These are phyloP conservation scores for Helarctos malayanus DNA, from an alignment of 2,797 vertebrate genomes.

Conservation along the genomic window DNA sequence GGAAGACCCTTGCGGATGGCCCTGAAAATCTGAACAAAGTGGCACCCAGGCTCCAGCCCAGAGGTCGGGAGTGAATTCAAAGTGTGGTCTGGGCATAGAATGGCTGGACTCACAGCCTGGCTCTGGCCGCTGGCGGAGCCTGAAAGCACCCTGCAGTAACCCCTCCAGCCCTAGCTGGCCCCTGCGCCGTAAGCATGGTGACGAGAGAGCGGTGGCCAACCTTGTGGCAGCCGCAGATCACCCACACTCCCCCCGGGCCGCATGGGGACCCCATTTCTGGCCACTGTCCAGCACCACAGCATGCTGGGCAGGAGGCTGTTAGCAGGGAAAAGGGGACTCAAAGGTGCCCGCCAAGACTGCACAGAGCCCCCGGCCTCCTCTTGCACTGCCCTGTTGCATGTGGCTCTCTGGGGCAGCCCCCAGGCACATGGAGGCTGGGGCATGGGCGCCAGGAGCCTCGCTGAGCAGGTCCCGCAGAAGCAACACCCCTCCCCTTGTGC, in stretches of 20 bases:
- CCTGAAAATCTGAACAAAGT: not conserved
- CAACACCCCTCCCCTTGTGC: fast-evolving
- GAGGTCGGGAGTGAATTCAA: not conserved
- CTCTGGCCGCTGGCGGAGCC: fast-evolving
- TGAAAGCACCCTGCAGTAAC: no score
- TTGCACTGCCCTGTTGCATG: no score
- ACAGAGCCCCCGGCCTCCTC: not conserved
- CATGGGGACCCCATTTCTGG: not conserved
- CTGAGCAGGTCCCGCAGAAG: fast-evolving
- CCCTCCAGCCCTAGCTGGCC: no score
- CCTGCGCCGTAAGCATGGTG: no score
- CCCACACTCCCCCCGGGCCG: not conserved
- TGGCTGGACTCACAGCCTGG: fast-evolving
- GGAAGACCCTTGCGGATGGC: not conserved
- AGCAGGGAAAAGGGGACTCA: not conserved
- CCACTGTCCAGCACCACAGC: not conserved
- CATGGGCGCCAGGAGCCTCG: fast-evolving
- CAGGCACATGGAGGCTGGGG: not conserved
- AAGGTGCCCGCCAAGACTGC: no score
- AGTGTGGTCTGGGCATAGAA: not conserved
- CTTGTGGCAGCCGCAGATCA: not conserved
- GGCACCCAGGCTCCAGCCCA: not conserved
- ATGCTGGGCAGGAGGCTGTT: fast-evolving
- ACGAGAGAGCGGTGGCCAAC: no score
- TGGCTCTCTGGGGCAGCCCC: not conserved